phyloP scores from a whole-genome alignment of 2,888 invertebrate species.

The Hemaris fuciformis region DNA sequence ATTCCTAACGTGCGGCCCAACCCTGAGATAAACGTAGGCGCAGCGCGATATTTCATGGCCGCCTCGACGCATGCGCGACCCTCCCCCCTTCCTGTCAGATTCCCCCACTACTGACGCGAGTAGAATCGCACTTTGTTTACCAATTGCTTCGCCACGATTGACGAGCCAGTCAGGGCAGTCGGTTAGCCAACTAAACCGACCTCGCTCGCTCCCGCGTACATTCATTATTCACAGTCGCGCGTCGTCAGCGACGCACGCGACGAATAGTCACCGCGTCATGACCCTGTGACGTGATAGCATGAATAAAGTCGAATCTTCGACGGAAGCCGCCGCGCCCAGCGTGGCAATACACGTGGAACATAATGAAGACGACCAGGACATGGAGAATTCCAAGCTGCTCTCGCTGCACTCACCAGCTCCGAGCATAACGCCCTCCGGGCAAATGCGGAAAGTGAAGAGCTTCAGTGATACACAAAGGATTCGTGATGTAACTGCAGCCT shows the following conservation, averaged over 20 bases:
- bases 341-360: conserved; percentile 72
- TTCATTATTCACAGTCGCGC: conserved; percentile 66
- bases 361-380: conserved; percentile 60
- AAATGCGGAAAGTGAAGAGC: conserved; percentile 78
- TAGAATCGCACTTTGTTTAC: conserved; percentile 75
- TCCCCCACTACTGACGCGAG: conserved; percentile 57
- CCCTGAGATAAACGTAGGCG: conserved; percentile 86
- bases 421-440: conserved; percentile 71
- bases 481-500: conserved; percentile 68
- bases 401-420: conserved; percentile 55
- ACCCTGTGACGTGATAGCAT: conserved; percentile 76
- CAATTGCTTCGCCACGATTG: conserved; percentile 72
- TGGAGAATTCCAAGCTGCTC: conserved; percentile 69
- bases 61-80: conserved; percentile 90
- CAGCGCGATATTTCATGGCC: conserved; percentile 83
- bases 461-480: conserved; percentile 75
- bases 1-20: conserved; percentile 18
- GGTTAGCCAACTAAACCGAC: conserved; percentile 84
- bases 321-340: conserved; percentile 70
- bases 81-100: conserved; percentile 86
- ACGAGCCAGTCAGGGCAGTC: conserved; percentile 70
- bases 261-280: conserved; percentile 68
- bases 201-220: conserved; percentile 87
- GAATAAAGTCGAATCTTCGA: conserved; percentile 69
- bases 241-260: conserved; percentile 73